Evolutionary conservation across 2,113 vertebrate genomes (phyloP), one percentile per base, ranked within the genome.

Genomic region (Eira barbara): DNA sequence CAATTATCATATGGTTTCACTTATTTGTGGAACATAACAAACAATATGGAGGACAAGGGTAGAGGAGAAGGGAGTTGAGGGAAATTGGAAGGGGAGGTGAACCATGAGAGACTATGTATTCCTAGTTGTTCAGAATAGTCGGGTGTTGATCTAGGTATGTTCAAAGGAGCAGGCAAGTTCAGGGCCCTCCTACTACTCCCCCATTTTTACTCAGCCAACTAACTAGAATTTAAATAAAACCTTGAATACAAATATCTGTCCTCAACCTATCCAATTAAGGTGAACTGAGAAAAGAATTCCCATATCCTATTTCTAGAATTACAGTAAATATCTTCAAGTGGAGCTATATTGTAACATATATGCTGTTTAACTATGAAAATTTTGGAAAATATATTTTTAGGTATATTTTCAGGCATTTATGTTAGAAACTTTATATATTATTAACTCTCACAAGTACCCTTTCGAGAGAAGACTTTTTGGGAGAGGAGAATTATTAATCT

Each of bases 381-480:
- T 97, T 86, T 96, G 23, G 5, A 92, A 90, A 96, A 92, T 87
- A 34, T 74, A 65, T 82, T 92, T 97, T 52, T 84, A 93, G 82
- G 79, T 82, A 25, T 88, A 12, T 89, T 36, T 8, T 71, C n/a
- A 82, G 73, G 67, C 27, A 93, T 71, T 95, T 80, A 93, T 95
- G 15, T 5, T 76, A 86, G 45, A 92, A 90, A n/a, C 6, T 29
- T 94, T 90, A 78, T 34, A 79, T 2, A 86, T 89, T 93, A 93
- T 59, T 96, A 89, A 84, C 86, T 96, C 21, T 92, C 52, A 73
- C 4, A 96, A 74, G 14, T 15, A 87, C 11, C 21, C 20, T 65
- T 94, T 82, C 36, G 9, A 96, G 13, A 94, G 23, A 20, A 69
- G 29, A 71, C 11, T 47, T 69, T 8, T 29, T n/a, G 34, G n/a